Base-by-base conservation (phyloP, 2,888 invertebrate genomes). In the Eupithecia subumbrata region DNA sequence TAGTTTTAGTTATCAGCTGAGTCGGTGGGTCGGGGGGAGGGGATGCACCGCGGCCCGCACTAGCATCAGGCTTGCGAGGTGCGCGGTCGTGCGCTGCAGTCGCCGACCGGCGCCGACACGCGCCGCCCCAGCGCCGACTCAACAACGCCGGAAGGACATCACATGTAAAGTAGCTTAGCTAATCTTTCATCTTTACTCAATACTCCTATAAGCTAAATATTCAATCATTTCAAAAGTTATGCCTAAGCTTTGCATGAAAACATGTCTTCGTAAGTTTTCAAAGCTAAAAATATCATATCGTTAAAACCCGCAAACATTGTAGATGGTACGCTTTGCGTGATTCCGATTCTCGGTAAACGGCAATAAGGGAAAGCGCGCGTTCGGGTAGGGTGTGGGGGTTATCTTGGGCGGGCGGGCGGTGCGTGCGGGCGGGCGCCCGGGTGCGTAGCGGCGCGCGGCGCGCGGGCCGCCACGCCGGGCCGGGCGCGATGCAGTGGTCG, bases 401-500 rank as follows among this genome's bases (percentile, higher is more conserved):
- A 56, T 22, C 78, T 81, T 81, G 80, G 76, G 81, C 75, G 81
- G 73, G 76, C 81, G 79, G 82, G 82, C 67, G 82, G 85, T 80
- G 87, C 85, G 84, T 82, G 83, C 81, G 76, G 68, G 67, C 18
- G 72, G 40, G 40, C 66, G 67, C 40, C 22, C 82, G 82, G 82
- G 85, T 80, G 87, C 85, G 84, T 83, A 84, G 83, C 69, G 71
- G 83, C 69, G 71, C 69, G n/a, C n/a, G 71, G 83, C 69, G 71
- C 69, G 76, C 77, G 78, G 80, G 82, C 48, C 48, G 48, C 8
- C 43, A 18, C n/a, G 48, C 18, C 48, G 82, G 81, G 83, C 80
- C 80, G 79, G 81, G 82, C 84, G 87, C 88, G 91, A 87, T 92
- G 93, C 93, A 91, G 93, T 88, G 91, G 77, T 86, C 90, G 88